Percentiles rank a stretch among this genome's conserved stretches.
phyloP scores from a whole-genome alignment of 2,888 invertebrate genomes.

The Cheiracanthium punctorium region DNA sequence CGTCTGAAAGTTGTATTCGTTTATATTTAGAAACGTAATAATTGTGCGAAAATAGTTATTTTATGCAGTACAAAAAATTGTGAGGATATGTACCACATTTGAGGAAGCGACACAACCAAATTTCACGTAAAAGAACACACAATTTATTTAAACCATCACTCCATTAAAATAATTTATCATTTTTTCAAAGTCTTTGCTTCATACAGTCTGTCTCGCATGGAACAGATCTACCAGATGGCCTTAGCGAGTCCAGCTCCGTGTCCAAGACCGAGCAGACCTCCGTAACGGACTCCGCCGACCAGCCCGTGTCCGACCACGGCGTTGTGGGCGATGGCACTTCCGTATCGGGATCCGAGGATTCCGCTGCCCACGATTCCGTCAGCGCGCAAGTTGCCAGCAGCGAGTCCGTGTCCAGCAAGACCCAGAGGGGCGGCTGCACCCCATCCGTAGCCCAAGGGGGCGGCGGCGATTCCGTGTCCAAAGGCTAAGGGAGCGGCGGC shows the following conservation, averaged over 20 bases:
- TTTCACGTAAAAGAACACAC: too few species aligned
- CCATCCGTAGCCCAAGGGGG: neutral
- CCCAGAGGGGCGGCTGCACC: neutral
- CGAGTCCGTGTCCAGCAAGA: slow-evolving; percentile 22
- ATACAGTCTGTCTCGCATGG: too few species aligned
- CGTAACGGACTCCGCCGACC: neutral
- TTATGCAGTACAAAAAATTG: too few species aligned
- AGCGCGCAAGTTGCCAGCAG: neutral
- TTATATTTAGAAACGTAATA: too few species aligned
- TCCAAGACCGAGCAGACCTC: slow-evolving; percentile 2
- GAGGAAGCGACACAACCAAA: too few species aligned
- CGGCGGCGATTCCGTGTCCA: neutral
- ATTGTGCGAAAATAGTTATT: too few species aligned
- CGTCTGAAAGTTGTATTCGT: too few species aligned
- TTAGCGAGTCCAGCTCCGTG: neutral
- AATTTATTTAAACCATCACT: too few species aligned
- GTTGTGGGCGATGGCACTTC: neutral
- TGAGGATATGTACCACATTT: too few species aligned
- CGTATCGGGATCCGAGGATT: neutral
- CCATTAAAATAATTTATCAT: too few species aligned
- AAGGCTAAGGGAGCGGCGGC: neutral
- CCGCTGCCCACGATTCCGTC: neutral
- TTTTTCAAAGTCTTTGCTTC: too few species aligned
- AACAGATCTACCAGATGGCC: neutral
- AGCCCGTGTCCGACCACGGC: neutral